Base-by-base conservation (phyloP, 2,113 vertebrate genomes). In the Pipa parva region DNA sequence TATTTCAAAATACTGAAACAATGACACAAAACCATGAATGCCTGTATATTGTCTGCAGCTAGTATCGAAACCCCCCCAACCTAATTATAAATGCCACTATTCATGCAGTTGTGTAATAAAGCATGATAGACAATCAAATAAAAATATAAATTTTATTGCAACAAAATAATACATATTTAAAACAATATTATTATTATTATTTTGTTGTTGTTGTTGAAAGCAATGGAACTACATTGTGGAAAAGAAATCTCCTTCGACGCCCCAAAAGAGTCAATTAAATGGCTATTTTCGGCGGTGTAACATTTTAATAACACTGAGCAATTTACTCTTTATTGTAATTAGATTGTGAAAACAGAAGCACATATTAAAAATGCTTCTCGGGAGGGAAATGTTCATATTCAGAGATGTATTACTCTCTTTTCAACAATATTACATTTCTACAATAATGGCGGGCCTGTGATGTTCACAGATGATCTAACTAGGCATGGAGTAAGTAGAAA, bases 301-400 rank as follows among this genome's bases (percentile, higher is more conserved):
- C 42, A 67, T 29, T 59, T 58, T 67, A 67, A 67, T 67, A 67
- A 67, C 64, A 67, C 28, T 5, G 59, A 67, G 64, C 31, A 58
- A 67, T 59, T 59, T 45, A 67, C 54, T 67, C 56, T 55, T 49
- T 58, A 58, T 67, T 67, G 55, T 67, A 67, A 59, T 67, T 67
- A 67, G 54, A 67, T 67, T 67, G 42, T 20, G 54, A 36, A 54
- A 67, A 59, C 64, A 67, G 39, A n/a, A 59, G 42, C 55, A 26
- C 55, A 59, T 59, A 67, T 67, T 67, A 67, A 67, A 61, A 67
- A 55, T n/a, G 31, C 45, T 64, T 27, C 63, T 67, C 64, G 29
- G 45, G 54, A 58, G 64, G 27, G 59, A 58, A 18, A 58, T 67
- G 49, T 49, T 67, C 42, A 67, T 67, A n/a, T 67, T 67, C 64